Base-by-base conservation (phyloP, 2,797 vertebrate genomes). In the Hypotaenidia okinawae region DNA sequence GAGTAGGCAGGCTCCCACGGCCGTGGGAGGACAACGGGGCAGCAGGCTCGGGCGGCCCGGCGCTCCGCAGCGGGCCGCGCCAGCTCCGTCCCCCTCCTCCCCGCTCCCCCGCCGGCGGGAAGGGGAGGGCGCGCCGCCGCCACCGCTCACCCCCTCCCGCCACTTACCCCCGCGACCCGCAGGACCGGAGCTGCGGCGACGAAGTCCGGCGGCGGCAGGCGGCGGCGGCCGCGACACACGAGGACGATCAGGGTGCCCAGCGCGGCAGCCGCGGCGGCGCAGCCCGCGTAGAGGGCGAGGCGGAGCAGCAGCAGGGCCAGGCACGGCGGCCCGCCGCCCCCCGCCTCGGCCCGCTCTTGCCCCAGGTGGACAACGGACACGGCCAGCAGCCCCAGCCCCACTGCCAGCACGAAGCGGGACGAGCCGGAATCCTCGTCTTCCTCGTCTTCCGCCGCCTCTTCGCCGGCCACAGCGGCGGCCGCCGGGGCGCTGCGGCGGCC, bases 281-380 rank as follows among this genome's bases (percentile, higher is more conserved):
- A 96, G 72, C 93, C 93, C 96, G 97, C 94, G 97, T 96, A 97
- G 25, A 98, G 68, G 69, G 52, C 67, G 86, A 97, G 88, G 80
- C 95, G 57, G 73, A 98, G 95, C 88, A 98, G 88, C 37, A 95
- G 84, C 51, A 93, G 76, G 19, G 95, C 94, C 84, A 92, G 64
- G 78, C 94, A 88, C 67, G 84, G 94, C 54, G 63, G 79, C 45
- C 80, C 93, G 25, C 92, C 78, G 33, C 18, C 81, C 86, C 6
- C 83, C 61, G 72, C 69, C 72, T 92, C 58, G 37, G 83, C 90
- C 95, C 87, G 69, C 59, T 90, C 83, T 92, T 89, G 95, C 43
- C 79, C 96, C 95, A 97, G 93, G 49, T 78, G 88, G 69, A 83
- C 90, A 35, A 97, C 62, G 62, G 75, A 87, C 32, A 75, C 89